Evolutionary conservation across 2,797 vertebrate species (phyloP).

Genomic region (Balearica regulorum): DNA sequence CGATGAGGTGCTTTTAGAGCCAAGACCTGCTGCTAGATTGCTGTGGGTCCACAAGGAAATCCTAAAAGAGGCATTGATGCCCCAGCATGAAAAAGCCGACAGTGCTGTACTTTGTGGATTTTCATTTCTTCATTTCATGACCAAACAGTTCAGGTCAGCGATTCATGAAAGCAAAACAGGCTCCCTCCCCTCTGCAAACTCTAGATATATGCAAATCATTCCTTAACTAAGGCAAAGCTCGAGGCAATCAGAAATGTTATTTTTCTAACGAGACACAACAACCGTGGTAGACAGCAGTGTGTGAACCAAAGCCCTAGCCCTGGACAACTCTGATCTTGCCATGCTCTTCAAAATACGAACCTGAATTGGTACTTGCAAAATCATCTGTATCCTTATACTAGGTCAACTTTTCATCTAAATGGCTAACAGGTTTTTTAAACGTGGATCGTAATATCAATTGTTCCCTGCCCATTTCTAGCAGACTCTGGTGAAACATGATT

Average conservation of each 20-base stretch:
- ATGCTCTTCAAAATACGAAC: neutral
- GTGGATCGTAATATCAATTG: neutral
- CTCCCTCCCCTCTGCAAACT: neutral
- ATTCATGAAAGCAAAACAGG: conserved; percentile 14
- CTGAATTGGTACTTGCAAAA: neutral
- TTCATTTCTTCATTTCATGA: conserved; percentile 26
- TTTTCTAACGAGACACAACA: neutral
- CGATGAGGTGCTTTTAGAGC: neutral
- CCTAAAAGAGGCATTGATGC: neutral
- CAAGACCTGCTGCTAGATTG: neutral
- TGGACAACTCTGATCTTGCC: neutral
- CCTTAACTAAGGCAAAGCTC: neutral
- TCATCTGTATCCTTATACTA: neutral
- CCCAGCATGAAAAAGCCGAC: neutral
- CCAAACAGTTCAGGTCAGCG: neutral
- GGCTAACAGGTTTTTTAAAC: neutral
- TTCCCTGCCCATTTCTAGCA: neutral
- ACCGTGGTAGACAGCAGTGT: neutral
- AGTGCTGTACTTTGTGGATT: neutral
- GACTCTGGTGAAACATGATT: neutral
- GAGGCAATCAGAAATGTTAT: neutral
- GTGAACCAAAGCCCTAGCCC: neutral
- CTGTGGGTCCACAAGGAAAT: neutral
- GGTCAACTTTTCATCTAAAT: neutral
- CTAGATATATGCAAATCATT: neutral